phyloP scores from a whole-genome alignment of 2,888 invertebrate genomes.

The Shargacucullia verbasci region DNA sequence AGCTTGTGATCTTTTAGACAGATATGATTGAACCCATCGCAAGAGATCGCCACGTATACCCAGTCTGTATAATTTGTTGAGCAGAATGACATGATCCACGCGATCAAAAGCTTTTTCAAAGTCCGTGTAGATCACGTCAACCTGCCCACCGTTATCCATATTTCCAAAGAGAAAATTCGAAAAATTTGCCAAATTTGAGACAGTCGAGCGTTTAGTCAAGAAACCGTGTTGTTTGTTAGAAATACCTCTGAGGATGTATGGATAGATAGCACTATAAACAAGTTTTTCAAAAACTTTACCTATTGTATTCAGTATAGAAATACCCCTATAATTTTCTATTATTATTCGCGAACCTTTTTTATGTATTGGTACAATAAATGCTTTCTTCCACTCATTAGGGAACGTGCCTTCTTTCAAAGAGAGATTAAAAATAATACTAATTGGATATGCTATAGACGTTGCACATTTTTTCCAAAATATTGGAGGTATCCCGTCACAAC shows the following conservation, averaged over 20 bases:
- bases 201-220: conserved; percentile 13
- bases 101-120: conserved; percentile 28
- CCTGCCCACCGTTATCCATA: conserved; percentile 24
- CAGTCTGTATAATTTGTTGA: conserved; percentile 29
- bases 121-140: conserved; percentile 32
- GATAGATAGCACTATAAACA: conserved; percentile 3
- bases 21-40: background rate
- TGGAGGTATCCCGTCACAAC: too few species aligned
- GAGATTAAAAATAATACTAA: too few species aligned
- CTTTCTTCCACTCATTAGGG: too few species aligned
- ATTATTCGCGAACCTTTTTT: too few species aligned
- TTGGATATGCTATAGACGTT: too few species aligned
- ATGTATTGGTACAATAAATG: too few species aligned
- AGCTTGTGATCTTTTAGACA: background rate
- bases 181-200: conserved; percentile 5
- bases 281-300: conserved; percentile 26
- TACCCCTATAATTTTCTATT: too few species aligned
- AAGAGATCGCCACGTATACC: background rate
- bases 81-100: too few species aligned
- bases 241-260: background rate
- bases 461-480: too few species aligned
- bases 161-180: conserved; percentile 12
- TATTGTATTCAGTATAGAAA: conserved; percentile 17
- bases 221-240: conserved; percentile 33
- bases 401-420: too few species aligned